These are phyloP conservation scores for Pandemis corylana DNA, from an alignment of 2,888 invertebrate species.

Conservation along the genomic window DNA sequence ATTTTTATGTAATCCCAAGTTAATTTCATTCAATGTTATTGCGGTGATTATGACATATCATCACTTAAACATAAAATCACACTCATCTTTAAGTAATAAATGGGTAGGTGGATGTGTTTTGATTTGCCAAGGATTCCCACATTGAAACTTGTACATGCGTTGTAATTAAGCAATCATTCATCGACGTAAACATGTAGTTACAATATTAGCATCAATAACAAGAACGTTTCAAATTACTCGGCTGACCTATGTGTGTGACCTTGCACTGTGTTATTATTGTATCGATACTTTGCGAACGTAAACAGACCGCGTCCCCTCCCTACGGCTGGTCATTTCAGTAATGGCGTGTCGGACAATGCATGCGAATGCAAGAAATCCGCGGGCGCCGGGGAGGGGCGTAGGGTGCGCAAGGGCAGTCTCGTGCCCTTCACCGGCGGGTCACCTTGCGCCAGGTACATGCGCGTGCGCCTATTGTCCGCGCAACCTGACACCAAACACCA, in stretches of 20 bases:
- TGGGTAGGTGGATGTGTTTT: neutral
- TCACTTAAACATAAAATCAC: slow-evolving; percentile 15
- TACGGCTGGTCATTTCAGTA: slow-evolving; percentile 73
- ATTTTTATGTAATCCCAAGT: slow-evolving; percentile 35
- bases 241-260: slow-evolving; percentile 29
- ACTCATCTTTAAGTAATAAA: slow-evolving; percentile 17
- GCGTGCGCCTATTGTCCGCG: slow-evolving; percentile 80
- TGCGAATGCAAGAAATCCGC: slow-evolving; percentile 63
- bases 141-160: neutral
- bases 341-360: slow-evolving; percentile 76
- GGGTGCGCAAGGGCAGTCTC: slow-evolving; percentile 73
- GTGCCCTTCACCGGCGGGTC: slow-evolving; percentile 80
- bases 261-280: slow-evolving; percentile 18
- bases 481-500: slow-evolving; percentile 70
- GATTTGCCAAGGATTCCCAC: slow-evolving; percentile 1
- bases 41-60: slow-evolving; percentile 36
- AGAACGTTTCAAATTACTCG: neutral
- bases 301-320: slow-evolving; percentile 49
- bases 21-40: slow-evolving; percentile 29
- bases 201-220: neutral
- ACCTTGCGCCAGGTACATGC: slow-evolving; percentile 81
- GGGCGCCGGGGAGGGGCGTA: slow-evolving; percentile 55
- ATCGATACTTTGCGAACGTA: slow-evolving; percentile 42
- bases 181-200: slow-evolving; percentile 3
- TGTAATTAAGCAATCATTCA: slow-evolving; percentile 17